Conservation (phyloP, 92 coral and sea anemone species). For the Epizoanthus rinbou region DNA sequence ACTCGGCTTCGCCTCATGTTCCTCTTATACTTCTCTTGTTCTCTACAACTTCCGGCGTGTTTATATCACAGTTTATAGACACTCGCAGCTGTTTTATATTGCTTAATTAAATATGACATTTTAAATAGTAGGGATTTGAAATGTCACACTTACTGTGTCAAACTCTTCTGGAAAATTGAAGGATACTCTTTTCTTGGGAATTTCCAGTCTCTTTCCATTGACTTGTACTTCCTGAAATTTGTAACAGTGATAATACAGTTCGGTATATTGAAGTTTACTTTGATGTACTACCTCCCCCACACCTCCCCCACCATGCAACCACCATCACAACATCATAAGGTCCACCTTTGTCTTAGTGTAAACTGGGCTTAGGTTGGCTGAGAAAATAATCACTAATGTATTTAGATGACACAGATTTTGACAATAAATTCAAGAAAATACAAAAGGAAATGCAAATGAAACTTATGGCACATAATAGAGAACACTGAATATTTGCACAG, state of each 20-base stretch:
- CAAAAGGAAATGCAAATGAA: background rate
- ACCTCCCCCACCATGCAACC: no score
- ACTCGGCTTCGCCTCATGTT: no score
- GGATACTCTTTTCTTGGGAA: conserved; percentile 82
- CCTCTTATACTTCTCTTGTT: no score
- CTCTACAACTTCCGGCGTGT: no score
- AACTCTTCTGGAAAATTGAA: conserved; percentile 85
- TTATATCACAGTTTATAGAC: no score
- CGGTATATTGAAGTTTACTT: background rate
- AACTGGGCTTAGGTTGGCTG: background rate
- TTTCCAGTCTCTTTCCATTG: conserved; percentile 45
- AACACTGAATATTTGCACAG: background rate
- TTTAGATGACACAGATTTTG: conserved; percentile 11
- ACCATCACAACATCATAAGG: background rate
- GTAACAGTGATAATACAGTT: background rate
- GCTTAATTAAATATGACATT: no score
- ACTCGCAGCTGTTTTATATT: no score
- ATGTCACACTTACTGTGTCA: conserved; percentile 91
- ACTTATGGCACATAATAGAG: background rate
- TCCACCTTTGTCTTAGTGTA: background rate
- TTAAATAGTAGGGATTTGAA: no score
- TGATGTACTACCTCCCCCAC: no score
- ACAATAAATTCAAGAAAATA: background rate
- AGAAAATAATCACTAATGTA: background rate
- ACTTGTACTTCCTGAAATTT: conserved; percentile 42